Evolutionary conservation across 2,888 invertebrate species (phyloP).

Genomic region (Elegia similella): DNA sequence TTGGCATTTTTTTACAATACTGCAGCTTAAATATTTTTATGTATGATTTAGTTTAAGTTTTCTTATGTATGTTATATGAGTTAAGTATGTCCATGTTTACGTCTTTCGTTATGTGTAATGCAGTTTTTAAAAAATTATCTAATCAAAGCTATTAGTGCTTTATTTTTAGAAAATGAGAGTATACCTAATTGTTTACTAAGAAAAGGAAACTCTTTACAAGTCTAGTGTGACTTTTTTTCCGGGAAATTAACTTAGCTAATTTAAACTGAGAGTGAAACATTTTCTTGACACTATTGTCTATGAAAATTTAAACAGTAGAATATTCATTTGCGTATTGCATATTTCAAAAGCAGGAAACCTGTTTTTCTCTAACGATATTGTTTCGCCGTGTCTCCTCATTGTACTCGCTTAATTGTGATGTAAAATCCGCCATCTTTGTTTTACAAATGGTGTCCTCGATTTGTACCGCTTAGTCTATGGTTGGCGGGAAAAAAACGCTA

Average conservation of each 20-base stretch:
- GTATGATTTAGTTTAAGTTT: no score
- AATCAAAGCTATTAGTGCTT: no score
- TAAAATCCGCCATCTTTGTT: conserved; percentile 72
- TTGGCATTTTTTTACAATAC: no score
- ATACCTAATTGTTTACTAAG: no score
- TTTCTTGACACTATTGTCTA: not conserved
- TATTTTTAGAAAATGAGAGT: no score
- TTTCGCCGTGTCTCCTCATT: conserved; percentile 62
- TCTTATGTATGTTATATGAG: no score
- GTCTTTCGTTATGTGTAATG: no score
- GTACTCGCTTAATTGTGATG: conserved; percentile 69
- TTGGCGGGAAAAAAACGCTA: conserved; percentile 31
- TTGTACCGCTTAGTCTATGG: conserved; percentile 35
- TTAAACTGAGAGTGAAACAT: not conserved
- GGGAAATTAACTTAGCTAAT: not conserved
- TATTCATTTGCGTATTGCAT: conserved; percentile 44
- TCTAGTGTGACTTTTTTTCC: no score
- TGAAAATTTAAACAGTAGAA: conserved; percentile 21
- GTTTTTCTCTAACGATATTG: conserved; percentile 71
- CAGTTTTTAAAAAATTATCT: no score
- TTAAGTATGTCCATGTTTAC: no score
- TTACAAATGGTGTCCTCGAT: conserved; percentile 69
- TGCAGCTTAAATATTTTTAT: no score
- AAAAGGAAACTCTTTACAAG: no score
- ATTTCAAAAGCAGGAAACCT: conserved; percentile 64